Percentiles rank a stretch among this genome's conserved stretches.
phyloP scores from a whole-genome alignment of 2,797 vertebrate species.

The Cryptoblepharus egeriae region DNA sequence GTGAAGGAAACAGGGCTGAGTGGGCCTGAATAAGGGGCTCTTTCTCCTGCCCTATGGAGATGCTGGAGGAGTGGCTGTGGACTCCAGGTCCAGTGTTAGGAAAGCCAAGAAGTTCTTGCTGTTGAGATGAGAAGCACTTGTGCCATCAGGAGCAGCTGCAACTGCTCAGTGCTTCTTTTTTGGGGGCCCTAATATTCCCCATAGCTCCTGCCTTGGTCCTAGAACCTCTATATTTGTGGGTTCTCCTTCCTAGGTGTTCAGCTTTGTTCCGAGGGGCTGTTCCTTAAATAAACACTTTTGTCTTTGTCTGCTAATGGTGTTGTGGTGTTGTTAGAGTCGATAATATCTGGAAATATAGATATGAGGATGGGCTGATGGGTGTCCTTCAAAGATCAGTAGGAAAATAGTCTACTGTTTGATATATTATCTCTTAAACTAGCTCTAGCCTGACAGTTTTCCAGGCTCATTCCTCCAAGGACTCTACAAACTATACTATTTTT shows the following conservation, averaged over 20 bases:
- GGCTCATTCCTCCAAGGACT: no score
- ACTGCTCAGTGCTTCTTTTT: not conserved
- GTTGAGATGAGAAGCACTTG: not conserved
- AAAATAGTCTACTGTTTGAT: no score
- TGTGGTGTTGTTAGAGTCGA: not conserved
- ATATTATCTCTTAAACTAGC: no score
- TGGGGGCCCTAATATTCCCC: no score
- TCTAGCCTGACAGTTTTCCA: no score
- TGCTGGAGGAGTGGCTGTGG: not conserved
- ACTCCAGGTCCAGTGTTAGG: not conserved
- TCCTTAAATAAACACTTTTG: slow-evolving; percentile 1
- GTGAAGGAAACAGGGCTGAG: not conserved
- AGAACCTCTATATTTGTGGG: fast-evolving
- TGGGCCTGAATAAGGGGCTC: not conserved
- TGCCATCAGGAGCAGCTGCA: fast-evolving
- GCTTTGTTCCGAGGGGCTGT: not conserved
- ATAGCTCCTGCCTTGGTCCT: not conserved
- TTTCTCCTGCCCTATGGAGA: no score
- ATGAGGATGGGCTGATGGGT: no score
- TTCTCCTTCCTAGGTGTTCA: not conserved
- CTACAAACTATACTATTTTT: no score
- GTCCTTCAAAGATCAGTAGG: no score
- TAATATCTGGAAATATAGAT: not conserved
- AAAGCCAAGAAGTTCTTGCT: not conserved
- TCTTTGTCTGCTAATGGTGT: not conserved